Conservation (phyloP, 2,797 vertebrate genomes). For the Danio choprae region DNA sequence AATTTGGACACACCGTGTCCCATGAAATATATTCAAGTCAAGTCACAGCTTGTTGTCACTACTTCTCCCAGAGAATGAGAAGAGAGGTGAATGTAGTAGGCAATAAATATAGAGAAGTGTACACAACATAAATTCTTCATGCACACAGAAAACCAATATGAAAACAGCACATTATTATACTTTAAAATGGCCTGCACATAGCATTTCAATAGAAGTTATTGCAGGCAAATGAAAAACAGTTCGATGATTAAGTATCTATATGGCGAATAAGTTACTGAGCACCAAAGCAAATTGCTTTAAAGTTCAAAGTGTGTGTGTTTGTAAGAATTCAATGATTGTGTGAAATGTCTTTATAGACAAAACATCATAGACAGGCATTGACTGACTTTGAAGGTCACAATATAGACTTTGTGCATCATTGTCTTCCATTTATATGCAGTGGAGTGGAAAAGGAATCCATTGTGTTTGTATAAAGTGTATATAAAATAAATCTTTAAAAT, state of each 20-base stretch:
- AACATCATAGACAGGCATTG: background rate
- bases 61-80: background rate
- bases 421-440: background rate
- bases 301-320: background rate
- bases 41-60: constrained; percentile 22
- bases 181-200: background rate
- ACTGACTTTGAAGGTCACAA: background rate
- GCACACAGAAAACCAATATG: background rate
- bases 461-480: background rate
- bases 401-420: background rate
- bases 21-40: constrained; percentile 26
- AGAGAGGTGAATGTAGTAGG: constrained; percentile 13
- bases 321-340: background rate
- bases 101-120: constrained; percentile 24
- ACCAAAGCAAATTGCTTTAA: background rate
- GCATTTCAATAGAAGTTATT: background rate
- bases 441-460: background rate
- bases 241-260: background rate
- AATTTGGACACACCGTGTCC: background rate
- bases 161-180: background rate
- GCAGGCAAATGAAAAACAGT: background rate
- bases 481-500: background rate
- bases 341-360: background rate
- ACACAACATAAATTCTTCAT: constrained; percentile 4
- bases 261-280: background rate